Evolutionary conservation across 2,888 invertebrate species (phyloP).

Genomic region (Hydrotaea diabolus): DNA sequence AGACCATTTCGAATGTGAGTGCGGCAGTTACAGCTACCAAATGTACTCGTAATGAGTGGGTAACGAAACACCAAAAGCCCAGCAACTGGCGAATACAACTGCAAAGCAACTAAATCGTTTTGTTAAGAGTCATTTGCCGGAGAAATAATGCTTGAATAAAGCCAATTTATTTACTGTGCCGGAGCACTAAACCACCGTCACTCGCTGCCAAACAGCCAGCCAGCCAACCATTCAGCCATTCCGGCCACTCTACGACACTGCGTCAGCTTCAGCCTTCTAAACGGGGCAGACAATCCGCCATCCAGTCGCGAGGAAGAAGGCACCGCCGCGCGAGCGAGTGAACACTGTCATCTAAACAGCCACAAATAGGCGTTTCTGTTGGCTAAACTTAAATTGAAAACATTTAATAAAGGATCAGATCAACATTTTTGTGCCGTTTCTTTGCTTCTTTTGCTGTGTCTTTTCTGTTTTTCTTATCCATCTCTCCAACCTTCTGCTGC

Average conservation of each 20-base stretch:
- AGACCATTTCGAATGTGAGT: background rate
- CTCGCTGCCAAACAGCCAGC: slow-evolving; percentile 7
- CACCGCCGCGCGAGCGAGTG: slow-evolving; percentile 1
- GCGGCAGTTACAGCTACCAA: slow-evolving; percentile 7
- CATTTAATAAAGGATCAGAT: slow-evolving; percentile 73
- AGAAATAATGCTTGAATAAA: slow-evolving; percentile 53
- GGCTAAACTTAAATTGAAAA: slow-evolving; percentile 81
- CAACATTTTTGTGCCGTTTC: slow-evolving; percentile 34
- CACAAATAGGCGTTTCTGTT: slow-evolving; percentile 74
- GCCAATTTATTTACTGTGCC: slow-evolving; percentile 58
- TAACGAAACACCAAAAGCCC: slow-evolving; percentile 19
- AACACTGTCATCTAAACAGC: slow-evolving; percentile 32
- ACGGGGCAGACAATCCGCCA: background rate
- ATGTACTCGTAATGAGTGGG: slow-evolving; percentile 37
- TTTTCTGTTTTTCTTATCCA: slow-evolving; percentile 24
- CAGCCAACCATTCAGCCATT: slow-evolving; percentile 8
- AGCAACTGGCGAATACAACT: slow-evolving; percentile 9
- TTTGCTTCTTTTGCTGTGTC: background rate
- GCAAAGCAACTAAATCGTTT: slow-evolving; percentile 53
- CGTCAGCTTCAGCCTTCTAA: background rate
- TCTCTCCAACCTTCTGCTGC: background rate
- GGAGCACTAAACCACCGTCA: background rate
- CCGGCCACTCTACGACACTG: background rate
- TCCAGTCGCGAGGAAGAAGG: too few relatives aligned
- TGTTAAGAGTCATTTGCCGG: slow-evolving; percentile 61